These are phyloP conservation scores for Calosoma granatense DNA, from an alignment of 1,140 invertebrate species.

Conservation along the genomic window DNA sequence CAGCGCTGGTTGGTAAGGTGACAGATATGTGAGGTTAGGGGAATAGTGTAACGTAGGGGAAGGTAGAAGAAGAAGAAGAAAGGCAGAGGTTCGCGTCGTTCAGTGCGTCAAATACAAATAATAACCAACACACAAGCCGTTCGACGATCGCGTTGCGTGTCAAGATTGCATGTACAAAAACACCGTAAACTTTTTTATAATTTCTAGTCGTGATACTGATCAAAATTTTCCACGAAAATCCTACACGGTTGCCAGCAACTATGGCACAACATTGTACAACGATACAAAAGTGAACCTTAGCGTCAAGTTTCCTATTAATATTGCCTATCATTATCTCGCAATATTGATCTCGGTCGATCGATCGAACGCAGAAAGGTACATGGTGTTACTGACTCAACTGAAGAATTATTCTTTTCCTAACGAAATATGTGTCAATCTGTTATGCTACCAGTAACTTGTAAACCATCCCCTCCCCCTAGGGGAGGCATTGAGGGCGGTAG, in stretches of 20 bases:
- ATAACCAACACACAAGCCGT: too few species aligned
- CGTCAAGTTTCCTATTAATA: conserved; percentile 12
- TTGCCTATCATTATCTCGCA: conserved; percentile 14
- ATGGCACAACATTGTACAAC: neutral
- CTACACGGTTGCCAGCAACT: neutral
- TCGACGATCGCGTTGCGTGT: neutral
- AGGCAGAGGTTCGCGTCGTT: too few species aligned
- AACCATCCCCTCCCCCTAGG: neutral
- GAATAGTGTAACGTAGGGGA: too few species aligned
- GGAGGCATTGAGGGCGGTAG: too few species aligned
- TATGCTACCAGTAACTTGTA: neutral
- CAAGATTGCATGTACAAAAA: conserved; percentile 13
- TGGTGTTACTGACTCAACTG: neutral
- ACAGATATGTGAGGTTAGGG: too few species aligned
- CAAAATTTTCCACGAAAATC: conserved; percentile 6
- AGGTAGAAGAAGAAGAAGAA: too few species aligned
- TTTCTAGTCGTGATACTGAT: conserved; percentile 2
- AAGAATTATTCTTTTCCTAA: neutral
- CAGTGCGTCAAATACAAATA: neutral
- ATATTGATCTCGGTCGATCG: conserved; percentile 12
- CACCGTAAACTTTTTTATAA: conserved; percentile 11
- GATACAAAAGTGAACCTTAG: neutral
- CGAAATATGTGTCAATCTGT: conserved; percentile 2
- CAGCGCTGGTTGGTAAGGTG: too few species aligned
- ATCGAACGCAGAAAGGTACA: conserved; percentile 4